Conservation (phyloP, 2,888 invertebrate species). For the Lochmaea capreae region DNA sequence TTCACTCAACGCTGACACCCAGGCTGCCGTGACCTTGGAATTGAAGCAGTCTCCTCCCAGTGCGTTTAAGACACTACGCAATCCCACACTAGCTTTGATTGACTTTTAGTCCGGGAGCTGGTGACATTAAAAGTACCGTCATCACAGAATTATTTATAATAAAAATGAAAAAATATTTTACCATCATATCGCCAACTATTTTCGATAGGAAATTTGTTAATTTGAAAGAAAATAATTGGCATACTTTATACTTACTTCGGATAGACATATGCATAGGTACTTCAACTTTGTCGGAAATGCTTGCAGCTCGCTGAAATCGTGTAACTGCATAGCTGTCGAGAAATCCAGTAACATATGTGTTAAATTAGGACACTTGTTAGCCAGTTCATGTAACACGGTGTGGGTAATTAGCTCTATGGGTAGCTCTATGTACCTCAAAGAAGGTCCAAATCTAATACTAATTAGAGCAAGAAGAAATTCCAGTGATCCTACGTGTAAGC, state of each 20-base stretch:
- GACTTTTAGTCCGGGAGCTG: too few species aligned
- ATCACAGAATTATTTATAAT: background rate
- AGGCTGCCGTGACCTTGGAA: too few species aligned
- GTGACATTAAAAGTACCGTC: background rate
- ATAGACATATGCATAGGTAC: constrained; percentile 88
- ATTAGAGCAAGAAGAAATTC: constrained; percentile 90
- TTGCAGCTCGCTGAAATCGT: constrained; percentile 96
- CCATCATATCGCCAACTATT: too few species aligned
- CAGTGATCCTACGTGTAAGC: constrained; percentile 85
- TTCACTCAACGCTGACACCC: too few species aligned
- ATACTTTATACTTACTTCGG: constrained; percentile 70
- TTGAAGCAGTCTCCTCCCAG: too few species aligned
- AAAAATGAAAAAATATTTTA: too few species aligned
- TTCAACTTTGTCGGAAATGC: constrained; percentile 97
- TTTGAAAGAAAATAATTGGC: too few species aligned
- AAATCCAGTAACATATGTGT: constrained; percentile 97
- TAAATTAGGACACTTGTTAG: constrained; percentile 94
- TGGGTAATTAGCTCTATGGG: constrained; percentile 97
- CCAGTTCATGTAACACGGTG: constrained; percentile 95
- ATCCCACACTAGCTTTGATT: too few species aligned
- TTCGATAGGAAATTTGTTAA: too few species aligned
- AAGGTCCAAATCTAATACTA: constrained; percentile 84
- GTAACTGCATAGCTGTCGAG: constrained; percentile 98
- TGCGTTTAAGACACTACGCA: too few species aligned
- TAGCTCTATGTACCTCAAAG: constrained; percentile 90